Base-by-base conservation (phyloP, 2,797 vertebrate species). In the Trachurus trachurus region DNA sequence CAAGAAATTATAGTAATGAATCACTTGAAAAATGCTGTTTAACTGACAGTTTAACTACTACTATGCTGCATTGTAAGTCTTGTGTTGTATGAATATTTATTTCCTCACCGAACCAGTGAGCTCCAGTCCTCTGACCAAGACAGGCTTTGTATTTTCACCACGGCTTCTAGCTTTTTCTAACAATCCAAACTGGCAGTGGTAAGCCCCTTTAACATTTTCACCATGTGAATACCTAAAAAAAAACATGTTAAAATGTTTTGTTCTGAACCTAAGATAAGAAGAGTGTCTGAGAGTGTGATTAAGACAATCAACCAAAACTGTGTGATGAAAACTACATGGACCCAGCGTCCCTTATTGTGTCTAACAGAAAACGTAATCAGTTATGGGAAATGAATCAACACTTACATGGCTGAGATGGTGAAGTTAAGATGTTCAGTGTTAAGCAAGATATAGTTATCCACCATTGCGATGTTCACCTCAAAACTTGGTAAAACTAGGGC, bases 401-500 rank as follows among this genome's bases (percentile, higher is more conserved):
- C 92, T 93, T 91, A 96, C 95, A 6, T 83, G 49, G 93, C 95
- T 67, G 57, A 80, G 70, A 97, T 87, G 6, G 71, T 78, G 87
- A 97, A 94, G 13, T 3, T 5, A 29, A 95, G 60, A 6, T 70
- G n/a, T 12, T 87, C 59, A 1, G 54, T 62, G 0, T 59, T 85
- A 8, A 88, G 10, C 44, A 97, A 89, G 84, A 96, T 91, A 58
- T 95, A 96, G 19, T 70, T 88, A 53, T 86, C 66, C 31, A 86
- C 66, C 37, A 94, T 89, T 45, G 26, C 13, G 7, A 97, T 92
- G 78, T 87, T 93, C 78, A 97, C 96, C 21, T 95, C 96, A 81
- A 97, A 98, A 89, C 95, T 97, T 54, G 97, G 97, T 75, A 97
- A 89, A 85, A 97, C 97, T 97, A 78, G 13, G 13, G 40, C 4